Base-by-base conservation (phyloP, 2,888 invertebrate species). In the Lumbricus terrestris region DNA sequence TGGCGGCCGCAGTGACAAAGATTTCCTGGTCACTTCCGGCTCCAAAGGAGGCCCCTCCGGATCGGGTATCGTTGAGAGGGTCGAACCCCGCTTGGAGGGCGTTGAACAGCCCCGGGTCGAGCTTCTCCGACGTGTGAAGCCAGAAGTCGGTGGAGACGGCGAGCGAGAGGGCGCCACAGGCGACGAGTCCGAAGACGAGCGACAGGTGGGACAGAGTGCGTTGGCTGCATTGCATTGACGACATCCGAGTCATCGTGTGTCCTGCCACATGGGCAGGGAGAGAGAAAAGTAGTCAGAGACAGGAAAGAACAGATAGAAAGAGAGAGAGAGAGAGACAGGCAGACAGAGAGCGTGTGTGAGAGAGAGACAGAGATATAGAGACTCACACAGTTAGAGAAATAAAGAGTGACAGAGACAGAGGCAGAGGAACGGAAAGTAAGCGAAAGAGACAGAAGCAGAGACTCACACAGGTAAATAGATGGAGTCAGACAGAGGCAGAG, bases 141-240 rank as follows among this genome's bases (percentile, higher is more conserved):
- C 94, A 94, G 82, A 93, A 93, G 91, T 94, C 94, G n/a, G 94
- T 94, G 38, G 93, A 93, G 47, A 94, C 94, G n/a, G 94, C 93
- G 47, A 94, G 92, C 0, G 93, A 92, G 90, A 94, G 91, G 6
- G 93, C 93, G 20, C 93, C 93, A 35, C 93, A 92, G 15, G 94
- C 93, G 34, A 93, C 90, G 33, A 94, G 93, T 4, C 94, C 94
- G 35, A 93, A 92, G 47, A 93, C 92, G 34, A 94, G 93, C 0
- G 94, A 93, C n/a, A 92, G 91, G 37, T 93, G 91, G 34, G 93
- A 93, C 83, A 94, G 89, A 37, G 91, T 90, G 34, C 92, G 91
- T 11, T 47, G 29, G 29, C 91, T 90, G 83, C 91, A 91, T 37
- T 91, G 90, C 34, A 47, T 90, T n/a, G 90, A 82, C 20, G 88